Evolutionary conservation across 2,888 invertebrate genomes (phyloP), one percentile per base, ranked within the genome.

Genomic region (Ephialtes manifestator): DNA sequence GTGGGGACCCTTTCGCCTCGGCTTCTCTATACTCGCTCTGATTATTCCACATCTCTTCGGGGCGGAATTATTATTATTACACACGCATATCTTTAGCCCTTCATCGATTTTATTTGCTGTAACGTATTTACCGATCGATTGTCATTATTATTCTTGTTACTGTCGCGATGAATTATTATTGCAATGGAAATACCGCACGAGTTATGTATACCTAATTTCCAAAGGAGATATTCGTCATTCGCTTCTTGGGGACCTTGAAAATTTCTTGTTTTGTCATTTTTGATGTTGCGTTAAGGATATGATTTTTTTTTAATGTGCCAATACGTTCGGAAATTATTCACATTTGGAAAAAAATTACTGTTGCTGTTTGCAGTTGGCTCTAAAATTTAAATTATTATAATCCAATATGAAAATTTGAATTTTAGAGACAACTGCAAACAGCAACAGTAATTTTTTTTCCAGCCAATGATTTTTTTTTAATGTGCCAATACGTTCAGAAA

Each of bases 61-160:
- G 15, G 43, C n/a, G 55, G 70, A 53, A 70, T 77, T 67, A 77
- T 77, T 77, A 70, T 77, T 67, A 77, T 77, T 77, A 53, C 24
- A 7, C 76, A 55, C 46, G 43, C 48, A 74, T 63, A 48, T 74
- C 28, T 48, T 13, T 28, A n/a, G 5, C 35, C 35, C 39, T 18
- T 39, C 46, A 60, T 48, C 46, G 60, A 60, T 74, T 74, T 63
- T 74, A 74, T 74, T 72, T 28, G 24, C 15, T 20, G 10, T 15
- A 18, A 18, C 46, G 39, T 18, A 51, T 70, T 28, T 48, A 43
- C 10, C 67, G 20, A 13, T 43, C 43, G 67, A 67, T 46, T 10
- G 10, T 24, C 24, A 24, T 39, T 67, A 67, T 67, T 39, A 11
- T 67, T 67, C 24, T 67, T 67, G 20, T 63, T 31, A 63, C 18